Base-by-base conservation (phyloP, 2,113 vertebrate species). In the Hydrochoerus hydrochaeris region DNA sequence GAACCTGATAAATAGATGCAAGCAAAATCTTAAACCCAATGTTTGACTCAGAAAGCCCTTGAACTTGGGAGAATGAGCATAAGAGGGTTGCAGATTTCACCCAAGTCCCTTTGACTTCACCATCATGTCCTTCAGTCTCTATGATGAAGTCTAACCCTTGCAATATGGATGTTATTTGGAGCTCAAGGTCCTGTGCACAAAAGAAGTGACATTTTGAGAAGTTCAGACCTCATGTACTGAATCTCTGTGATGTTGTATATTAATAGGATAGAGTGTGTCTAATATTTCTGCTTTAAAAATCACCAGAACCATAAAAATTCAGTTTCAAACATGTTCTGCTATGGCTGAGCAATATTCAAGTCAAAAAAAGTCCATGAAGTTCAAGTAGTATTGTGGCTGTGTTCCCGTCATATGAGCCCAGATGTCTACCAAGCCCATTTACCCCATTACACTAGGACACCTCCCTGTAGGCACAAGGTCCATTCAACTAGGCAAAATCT, bases 281-380 rank as follows among this genome's bases (percentile, higher is more conserved):
- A 97, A 97, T 46, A 83, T 86, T 86, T 93, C 97, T 96, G 49
- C 85, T 87, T 41, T 85, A 89, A 97, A 98, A 96, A 96, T 97
- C 96, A 97, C 93, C 96, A 44, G 24, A n/a, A 57, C 92, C 87
- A 91, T 86, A 95, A 88, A 97, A 96, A 92, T 95, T 96, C 94
- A 94, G 94, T 78, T 80, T 69, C 6, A 90, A 97, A 88, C 94
- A 52, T 46, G 94, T 78, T 93, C 92, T 96, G 69, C 91, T 96
- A 91, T 91, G 20, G 92, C 97, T 97, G 96, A 96, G 95, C 60
- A 85, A 80, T 24, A 91, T 57, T 71, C 94, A 89, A 90, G 85
- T 90, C 83, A 96, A 73, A 87, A 78, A 90, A 97, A 98, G 83
- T 97, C 93, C 91, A 92, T 96, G 93, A 94, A 67, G 32, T 8